These are phyloP conservation scores for Hiodon tergisus DNA, from an alignment of 2,113 vertebrate genomes.

Conservation along the genomic window DNA sequence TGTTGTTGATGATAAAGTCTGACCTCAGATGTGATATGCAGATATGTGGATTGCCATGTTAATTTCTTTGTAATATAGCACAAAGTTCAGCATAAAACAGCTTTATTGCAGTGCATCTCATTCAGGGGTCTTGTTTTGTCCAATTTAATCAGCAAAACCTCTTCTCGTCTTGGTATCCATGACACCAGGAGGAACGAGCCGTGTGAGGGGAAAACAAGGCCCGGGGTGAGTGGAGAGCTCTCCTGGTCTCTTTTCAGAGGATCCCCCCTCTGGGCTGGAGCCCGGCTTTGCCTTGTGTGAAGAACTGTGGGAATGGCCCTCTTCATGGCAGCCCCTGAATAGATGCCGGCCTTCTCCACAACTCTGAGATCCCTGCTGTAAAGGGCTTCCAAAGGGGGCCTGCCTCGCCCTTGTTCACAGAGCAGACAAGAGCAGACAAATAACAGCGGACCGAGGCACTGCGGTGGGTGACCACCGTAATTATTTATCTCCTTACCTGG, in stretches of 20 bases:
- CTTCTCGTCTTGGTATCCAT: constrained; percentile 37
- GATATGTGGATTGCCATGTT: background rate
- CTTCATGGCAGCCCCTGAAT: constrained; percentile 52
- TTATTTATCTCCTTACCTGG: constrained; percentile 42
- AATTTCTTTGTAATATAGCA: background rate
- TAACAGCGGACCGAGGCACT: constrained; percentile 14
- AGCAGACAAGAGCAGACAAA: constrained; percentile 4
- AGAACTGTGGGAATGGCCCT: constrained; percentile 56
- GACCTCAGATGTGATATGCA: background rate
- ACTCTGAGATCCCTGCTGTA: constrained; percentile 37
- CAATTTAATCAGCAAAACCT: constrained; percentile 24
- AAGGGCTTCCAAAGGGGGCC: constrained; percentile 35
- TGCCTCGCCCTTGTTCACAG: constrained; percentile 1
- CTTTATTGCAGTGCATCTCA: background rate
- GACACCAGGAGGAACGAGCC: constrained; percentile 34
- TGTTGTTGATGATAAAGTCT: background rate
- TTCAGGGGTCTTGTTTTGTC: constrained; percentile 24
- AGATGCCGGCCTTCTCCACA: constrained; percentile 34
- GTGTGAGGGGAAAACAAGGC: constrained; percentile 30
- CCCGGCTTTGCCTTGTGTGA: constrained; percentile 41
- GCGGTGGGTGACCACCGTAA: constrained; percentile 34
- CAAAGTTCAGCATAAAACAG: background rate
- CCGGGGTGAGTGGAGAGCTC: constrained; percentile 11
- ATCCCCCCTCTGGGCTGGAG: constrained; percentile 28
- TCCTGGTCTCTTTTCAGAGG: constrained; percentile 24